A percentile compares a stretch with the other conserved stretches of the same genome.
Evolutionary conservation across 1,140 invertebrate genomes (phyloP).

Genomic region (Luehdorfia chinensis): DNA sequence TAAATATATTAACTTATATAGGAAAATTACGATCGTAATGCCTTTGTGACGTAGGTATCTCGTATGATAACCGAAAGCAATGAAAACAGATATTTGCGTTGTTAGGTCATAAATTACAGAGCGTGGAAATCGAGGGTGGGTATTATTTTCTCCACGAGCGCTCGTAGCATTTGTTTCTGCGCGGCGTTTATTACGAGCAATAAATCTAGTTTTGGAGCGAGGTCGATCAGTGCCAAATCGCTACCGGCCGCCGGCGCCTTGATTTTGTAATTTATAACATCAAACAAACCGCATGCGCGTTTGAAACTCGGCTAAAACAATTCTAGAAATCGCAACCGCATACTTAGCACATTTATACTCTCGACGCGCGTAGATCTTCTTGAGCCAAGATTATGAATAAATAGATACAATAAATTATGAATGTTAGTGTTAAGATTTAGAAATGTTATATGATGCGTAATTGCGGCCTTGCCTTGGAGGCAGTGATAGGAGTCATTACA

Average conservation of each 20-base stretch:
- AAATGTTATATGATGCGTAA: too few species aligned
- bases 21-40: too few species aligned
- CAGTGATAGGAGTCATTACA: too few species aligned
- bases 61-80: conserved; percentile 16
- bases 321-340: background rate
- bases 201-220: conserved; percentile 63
- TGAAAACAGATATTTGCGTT: conserved; percentile 34
- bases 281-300: conserved; percentile 1
- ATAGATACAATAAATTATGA: too few species aligned
- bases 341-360: background rate
- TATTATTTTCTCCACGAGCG: conserved; percentile 1
- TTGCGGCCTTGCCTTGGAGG: too few species aligned
- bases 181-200: conserved; percentile 32
- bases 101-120: conserved; percentile 31
- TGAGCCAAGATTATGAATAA: background rate
- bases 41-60: too few species aligned
- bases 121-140: conserved; percentile 26
- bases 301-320: conserved; percentile 4
- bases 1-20: too few species aligned
- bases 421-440: too few species aligned
- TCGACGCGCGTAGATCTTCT: background rate
- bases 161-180: conserved; percentile 5
- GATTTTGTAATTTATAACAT: conserved; percentile 15
- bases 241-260: conserved; percentile 31
- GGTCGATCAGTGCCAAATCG: conserved; percentile 50